Evolutionary conservation across 2,888 invertebrate species (phyloP).

Genomic region (Acheta domesticus): DNA sequence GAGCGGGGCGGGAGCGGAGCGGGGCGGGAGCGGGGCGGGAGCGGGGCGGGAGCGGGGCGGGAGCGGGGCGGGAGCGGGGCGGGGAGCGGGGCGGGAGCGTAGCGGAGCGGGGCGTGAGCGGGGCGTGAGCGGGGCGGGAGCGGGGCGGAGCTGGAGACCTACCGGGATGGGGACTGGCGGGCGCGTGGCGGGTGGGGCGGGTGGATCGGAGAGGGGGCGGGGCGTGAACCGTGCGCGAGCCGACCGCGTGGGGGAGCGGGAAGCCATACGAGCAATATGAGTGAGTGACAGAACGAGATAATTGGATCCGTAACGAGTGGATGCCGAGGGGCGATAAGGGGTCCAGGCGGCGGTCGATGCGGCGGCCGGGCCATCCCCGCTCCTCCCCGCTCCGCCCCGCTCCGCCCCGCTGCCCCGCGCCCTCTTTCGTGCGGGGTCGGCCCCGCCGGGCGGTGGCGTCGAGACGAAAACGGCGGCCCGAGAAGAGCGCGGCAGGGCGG

Average conservation of each 20-base stretch:
- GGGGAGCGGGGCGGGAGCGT: too few species aligned
- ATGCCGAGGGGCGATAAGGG: constrained; percentile 18
- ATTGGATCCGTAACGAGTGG: constrained; percentile 18
- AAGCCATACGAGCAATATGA: constrained; percentile 18
- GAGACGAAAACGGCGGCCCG: too few species aligned
- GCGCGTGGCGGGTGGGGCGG: too few species aligned
- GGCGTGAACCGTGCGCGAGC: neutral
- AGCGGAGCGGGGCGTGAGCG: too few species aligned
- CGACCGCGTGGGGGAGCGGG: neutral
- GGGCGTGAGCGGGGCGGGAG: neutral
- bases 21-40: too few species aligned
- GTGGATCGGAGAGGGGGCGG: neutral
- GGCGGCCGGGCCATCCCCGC: neutral
- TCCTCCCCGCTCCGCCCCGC: neutral
- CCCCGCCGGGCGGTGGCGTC: neutral
- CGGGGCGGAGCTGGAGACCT: neutral
- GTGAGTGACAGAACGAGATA: constrained; percentile 18
- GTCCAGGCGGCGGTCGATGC: neutral
- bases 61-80: too few species aligned
- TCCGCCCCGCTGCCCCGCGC: neutral
- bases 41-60: too few species aligned
- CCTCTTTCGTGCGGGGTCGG: neutral
- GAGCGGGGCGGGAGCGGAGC: too few species aligned
- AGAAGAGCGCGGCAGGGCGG: too few species aligned
- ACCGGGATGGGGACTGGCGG: too few species aligned